phyloP scores from a whole-genome alignment of 2,113 vertebrate genomes.

The Pedionomus torquatus region DNA sequence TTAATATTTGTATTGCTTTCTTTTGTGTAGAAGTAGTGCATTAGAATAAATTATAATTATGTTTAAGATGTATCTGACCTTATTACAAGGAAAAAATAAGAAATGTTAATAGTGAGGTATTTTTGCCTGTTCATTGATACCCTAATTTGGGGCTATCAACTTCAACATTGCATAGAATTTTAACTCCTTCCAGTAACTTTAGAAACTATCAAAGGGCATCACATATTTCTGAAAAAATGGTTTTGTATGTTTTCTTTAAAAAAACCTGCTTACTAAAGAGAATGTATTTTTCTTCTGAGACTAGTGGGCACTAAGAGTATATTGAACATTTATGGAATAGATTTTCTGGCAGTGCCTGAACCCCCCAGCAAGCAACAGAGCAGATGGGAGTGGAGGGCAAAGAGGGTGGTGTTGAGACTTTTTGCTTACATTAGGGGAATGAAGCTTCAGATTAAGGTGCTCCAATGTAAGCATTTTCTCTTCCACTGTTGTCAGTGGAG shows the following conservation, averaged over 20 bases:
- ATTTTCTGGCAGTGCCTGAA: not conserved
- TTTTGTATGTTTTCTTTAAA: not conserved
- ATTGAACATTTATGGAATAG: not conserved
- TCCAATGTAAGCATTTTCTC: not conserved
- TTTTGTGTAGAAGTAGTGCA: not conserved
- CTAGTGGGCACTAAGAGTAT: not conserved
- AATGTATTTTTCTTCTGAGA: not conserved
- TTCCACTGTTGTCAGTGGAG: not conserved
- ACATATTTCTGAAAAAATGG: not conserved
- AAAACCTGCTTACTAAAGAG: not conserved
- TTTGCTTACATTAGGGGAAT: accelerated
- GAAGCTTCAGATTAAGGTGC: not conserved
- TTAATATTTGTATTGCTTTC: not conserved
- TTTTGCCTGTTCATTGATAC: not conserved
- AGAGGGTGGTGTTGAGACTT: not conserved
- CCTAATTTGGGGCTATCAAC: not conserved
- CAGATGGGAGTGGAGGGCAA: not conserved
- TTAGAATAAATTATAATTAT: not conserved
- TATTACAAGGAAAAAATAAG: not conserved
- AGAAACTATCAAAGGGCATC: not conserved
- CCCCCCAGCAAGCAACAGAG: not conserved
- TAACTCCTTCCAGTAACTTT: not conserved
- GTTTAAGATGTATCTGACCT: not conserved
- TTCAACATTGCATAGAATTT: not conserved
- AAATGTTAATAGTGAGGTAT: not conserved